Evolutionary conservation across 2,888 invertebrate species (phyloP), one percentile per base, ranked within the genome.

Genomic region (Galerucella calmariensis): DNA sequence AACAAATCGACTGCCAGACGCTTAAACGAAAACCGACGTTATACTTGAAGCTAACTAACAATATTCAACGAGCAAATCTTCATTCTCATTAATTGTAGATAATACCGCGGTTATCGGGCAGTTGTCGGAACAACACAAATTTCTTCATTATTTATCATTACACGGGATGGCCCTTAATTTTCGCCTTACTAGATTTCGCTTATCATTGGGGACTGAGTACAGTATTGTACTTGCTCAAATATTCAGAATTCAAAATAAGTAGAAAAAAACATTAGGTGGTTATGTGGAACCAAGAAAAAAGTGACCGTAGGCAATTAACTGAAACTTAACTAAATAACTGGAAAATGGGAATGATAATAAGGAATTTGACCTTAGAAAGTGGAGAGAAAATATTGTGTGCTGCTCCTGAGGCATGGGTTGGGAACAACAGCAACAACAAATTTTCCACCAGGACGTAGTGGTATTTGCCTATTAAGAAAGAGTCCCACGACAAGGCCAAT

Each of bases 141-240:
- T 83, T 85, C 83, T 84, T 84, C 85, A 86, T 86, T 85, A 85
- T 85, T 86, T 86, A 85, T 85, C 77, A 79, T 82, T 84, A 84
- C 84, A 84, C 81, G 82, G 81, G 83, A 82, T 82, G 75, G 85
- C 83, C 83, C 84, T 85, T 85, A 85, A 86, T 85, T 86, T 85
- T 77, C 80, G 81, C 77, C 81, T 83, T 83, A 83, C 84, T 82
- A 84, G 84, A 81, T 83, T 82, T 79, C 78, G 80, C 80, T 83
- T 85, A 84, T 85, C 84, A 77, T 80, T 77, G 80, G 12, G 6
- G 12, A 12, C 12, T 59, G 20, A 11, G 59, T 20, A 72, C 74
- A 73, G 71, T 72, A 70, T 65, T 69, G 68, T 74, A 59, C 59
- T 27, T 4, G 27, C 27, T 27, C 27, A 2, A 24, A 27, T 48